phyloP scores from a whole-genome alignment of 2,888 invertebrate genomes.

The Eristalis tenax region DNA sequence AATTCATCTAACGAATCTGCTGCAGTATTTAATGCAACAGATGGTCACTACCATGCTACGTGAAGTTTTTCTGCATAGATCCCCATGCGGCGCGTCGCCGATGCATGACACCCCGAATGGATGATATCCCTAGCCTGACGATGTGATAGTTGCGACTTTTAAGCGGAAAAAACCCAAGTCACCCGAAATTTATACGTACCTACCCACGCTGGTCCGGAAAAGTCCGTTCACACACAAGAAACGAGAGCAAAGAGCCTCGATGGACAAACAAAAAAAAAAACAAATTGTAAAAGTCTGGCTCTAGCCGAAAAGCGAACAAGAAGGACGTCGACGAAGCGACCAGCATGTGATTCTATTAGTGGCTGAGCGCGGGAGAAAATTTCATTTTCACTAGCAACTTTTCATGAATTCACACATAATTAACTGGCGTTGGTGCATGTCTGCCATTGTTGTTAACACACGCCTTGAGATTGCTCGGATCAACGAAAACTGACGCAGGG shows the following conservation, averaged over 20 bases:
- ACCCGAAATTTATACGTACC: constrained; percentile 10
- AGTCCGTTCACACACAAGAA: constrained; percentile 32
- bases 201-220: constrained; percentile 47
- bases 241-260: not conserved
- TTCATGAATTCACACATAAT: constrained; percentile 71
- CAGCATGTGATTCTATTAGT: constrained; percentile 67
- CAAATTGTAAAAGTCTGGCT: constrained; percentile 44
- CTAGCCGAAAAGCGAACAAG: not conserved
- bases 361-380: constrained; percentile 45
- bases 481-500: not conserved
- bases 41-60: constrained; percentile 61
- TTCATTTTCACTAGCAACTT: constrained; percentile 58
- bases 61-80: constrained; percentile 32
- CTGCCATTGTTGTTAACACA: constrained; percentile 47
- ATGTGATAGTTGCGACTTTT: constrained; percentile 48
- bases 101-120: constrained; percentile 41
- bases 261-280: constrained; percentile 37
- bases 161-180: constrained; percentile 14
- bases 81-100: constrained; percentile 29
- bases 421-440: constrained; percentile 65
- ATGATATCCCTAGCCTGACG: constrained; percentile 23
- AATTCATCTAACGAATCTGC: constrained; percentile 36
- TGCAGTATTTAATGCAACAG: constrained; percentile 66
- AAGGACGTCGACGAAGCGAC: constrained; percentile 23
- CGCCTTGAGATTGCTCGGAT: constrained; percentile 22